Percentiles rank a stretch among this genome's conserved stretches.
Conservation (phyloP, 1,140 invertebrate genomes). For the Caenorhabditis briggsae region DNA sequence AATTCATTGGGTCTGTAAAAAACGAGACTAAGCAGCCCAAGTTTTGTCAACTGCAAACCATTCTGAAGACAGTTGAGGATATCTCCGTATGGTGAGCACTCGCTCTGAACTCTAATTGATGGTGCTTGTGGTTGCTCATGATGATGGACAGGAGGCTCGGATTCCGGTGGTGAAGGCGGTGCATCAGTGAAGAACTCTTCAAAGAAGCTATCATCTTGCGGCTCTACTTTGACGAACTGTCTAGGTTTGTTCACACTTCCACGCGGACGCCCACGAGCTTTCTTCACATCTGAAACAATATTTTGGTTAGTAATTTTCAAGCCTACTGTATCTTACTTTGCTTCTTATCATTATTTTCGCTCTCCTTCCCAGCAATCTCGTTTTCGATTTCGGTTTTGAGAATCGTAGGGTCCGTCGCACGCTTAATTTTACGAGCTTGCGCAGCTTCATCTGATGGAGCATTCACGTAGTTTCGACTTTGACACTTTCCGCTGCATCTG, state of each 20-base stretch:
- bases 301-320: not conserved
- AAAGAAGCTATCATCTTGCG: conserved; percentile 33
- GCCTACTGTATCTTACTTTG: not conserved
- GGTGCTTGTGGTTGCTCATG: not conserved
- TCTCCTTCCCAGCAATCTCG: conserved; percentile 1
- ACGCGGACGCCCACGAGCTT: conserved; percentile 28
- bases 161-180: not conserved
- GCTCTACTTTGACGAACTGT: not conserved
- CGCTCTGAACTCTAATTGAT: not conserved
- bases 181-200: conserved; percentile 31
- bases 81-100: conserved; percentile 1
- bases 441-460: not conserved
- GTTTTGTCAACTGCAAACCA: not conserved
- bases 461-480: conserved; percentile 40
- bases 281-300: not conserved
- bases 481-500: conserved; percentile 33
- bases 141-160: not conserved
- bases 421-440: not conserved
- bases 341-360: not conserved
- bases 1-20: conserved; percentile 11
- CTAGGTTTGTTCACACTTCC: conserved; percentile 46
- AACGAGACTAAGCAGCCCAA: not conserved
- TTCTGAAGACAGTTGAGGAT: conserved; percentile 27
- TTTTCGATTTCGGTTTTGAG: conserved; percentile 10
- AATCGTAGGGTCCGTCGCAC: not conserved